Evolutionary conservation across 1,140 invertebrate genomes (phyloP), one percentile per base, ranked within the genome.

Genomic region (Diploscapter pachys): DNA sequence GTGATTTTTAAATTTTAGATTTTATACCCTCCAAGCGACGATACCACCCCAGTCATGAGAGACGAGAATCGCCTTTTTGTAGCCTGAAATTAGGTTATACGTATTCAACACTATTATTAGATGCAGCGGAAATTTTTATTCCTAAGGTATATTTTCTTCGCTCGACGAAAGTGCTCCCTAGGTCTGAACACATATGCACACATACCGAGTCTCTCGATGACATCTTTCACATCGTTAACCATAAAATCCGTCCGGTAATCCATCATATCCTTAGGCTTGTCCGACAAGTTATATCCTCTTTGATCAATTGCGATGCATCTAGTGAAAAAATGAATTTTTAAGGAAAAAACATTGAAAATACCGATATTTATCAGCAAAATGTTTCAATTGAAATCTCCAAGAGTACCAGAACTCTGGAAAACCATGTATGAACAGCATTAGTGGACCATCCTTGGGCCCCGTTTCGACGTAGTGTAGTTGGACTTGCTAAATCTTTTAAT

Each of bases 31-130:
- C 91, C 91, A 93, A 11, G 90, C 91, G 8, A 93, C 82, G 50
- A 91, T 86, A 9, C 90, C 93, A 49, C 93, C 93, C 80, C 93
- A 88, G 87, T 94, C 93, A 86, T 94, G 93, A 0, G 90, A 91
- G 13, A 93, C 89, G 65, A 94, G 83, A 50, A 87, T 89, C 9
- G 69, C 76, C 56, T 76, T 77, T 64, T 73, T 76, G 2, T 73
- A 76, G 4, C 72, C 73, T 90, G 62, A 63, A 69, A 4, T 9
- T 31, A 31, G 31, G 31, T 1, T 31, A 31, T 31, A 31, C 48
- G 50, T 9, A 13, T 9, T 48, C 63, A 9, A 11, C 63, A 65
- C 1, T 2, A 9, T 65, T 13, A 2, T 2, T 11, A 49, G 50
- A 55, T 52, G 6, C 57, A 11, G 57, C 57, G 57, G 2, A 59